Conservation (phyloP, 2,113 vertebrate species). For the Parus major region DNA sequence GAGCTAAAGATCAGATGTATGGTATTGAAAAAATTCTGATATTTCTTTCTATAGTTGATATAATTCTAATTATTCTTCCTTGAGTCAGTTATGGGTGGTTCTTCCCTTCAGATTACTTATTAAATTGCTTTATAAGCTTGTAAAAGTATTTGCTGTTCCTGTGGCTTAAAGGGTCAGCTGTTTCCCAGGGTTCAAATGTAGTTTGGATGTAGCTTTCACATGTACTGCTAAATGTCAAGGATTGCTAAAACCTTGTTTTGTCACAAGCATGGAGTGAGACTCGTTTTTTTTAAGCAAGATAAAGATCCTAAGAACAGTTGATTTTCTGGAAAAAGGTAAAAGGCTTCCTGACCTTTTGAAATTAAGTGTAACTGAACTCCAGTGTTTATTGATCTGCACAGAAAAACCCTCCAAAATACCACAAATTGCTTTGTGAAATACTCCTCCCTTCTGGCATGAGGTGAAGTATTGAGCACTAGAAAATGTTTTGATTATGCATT, state of each 20-base stretch:
- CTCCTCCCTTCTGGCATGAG: neutral
- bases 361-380: neutral
- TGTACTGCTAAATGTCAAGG: neutral
- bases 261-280: neutral
- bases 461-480: neutral
- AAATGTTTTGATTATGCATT: neutral
- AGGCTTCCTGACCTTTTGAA: conserved; percentile 1
- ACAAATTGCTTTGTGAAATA: neutral
- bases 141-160: neutral
- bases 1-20: neutral
- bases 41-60: neutral
- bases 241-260: neutral
- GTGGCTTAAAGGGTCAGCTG: neutral
- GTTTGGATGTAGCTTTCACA: neutral
- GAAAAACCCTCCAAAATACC: neutral
- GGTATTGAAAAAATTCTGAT: neutral
- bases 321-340: neutral
- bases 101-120: neutral
- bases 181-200: neutral
- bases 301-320: neutral
- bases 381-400: neutral
- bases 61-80: neutral
- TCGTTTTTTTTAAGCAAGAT: neutral
- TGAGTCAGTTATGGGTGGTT: neutral
- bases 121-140: neutral